These are phyloP conservation scores for Sus cebifrons DNA, from an alignment of 2,797 vertebrate species.

Conservation along the genomic window DNA sequence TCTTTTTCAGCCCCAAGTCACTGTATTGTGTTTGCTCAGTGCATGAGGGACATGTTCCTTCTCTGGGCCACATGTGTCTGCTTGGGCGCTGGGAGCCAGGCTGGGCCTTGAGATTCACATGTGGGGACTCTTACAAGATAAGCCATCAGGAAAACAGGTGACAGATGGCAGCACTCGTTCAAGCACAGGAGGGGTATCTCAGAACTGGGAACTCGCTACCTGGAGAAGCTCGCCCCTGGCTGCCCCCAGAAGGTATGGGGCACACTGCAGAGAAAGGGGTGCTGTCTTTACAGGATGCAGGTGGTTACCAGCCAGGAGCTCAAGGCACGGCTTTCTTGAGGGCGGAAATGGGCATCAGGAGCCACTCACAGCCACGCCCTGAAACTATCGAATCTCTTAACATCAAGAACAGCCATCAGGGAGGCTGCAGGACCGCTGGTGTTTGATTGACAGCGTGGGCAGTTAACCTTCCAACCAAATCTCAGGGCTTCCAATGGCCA, in stretches of 20 bases:
- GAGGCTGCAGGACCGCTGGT: constrained; percentile 71
- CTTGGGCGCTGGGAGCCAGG: constrained; percentile 88
- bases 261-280: constrained; percentile 86
- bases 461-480: not conserved
- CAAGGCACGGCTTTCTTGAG: constrained; percentile 89
- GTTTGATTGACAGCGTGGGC: constrained; percentile 45
- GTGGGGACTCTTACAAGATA: constrained; percentile 87
- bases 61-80: constrained; percentile 83
- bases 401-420: constrained; percentile 74
- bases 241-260: constrained; percentile 85
- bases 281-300: constrained; percentile 84
- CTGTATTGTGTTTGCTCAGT: constrained; percentile 65
- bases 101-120: constrained; percentile 91
- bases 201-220: constrained; percentile 83
- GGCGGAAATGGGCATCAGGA: constrained; percentile 88
- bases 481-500: constrained; percentile 43
- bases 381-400: constrained; percentile 83
- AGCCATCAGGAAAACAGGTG: constrained; percentile 87
- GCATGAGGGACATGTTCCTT: constrained; percentile 82
- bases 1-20: constrained; percentile 82
- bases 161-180: constrained; percentile 89
- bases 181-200: constrained; percentile 86
- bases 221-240: constrained; percentile 88
- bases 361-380: constrained; percentile 81
- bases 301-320: constrained; percentile 86